These are phyloP conservation scores for Nixonia krombeini DNA, from an alignment of 1,140 invertebrate genomes.

Conservation along the genomic window DNA sequence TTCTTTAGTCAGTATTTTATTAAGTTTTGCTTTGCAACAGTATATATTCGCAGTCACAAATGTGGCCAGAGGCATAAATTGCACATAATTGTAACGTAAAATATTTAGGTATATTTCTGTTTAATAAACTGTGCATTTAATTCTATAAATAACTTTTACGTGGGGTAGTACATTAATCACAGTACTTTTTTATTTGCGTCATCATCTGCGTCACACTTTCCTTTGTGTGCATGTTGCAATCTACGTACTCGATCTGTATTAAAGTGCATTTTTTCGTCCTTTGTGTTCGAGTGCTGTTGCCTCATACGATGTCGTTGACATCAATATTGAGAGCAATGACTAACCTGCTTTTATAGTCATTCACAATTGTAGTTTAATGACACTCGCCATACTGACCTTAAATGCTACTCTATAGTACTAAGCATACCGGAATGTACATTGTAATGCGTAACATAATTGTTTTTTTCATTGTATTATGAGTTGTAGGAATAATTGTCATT, in stretches of 20 bases:
- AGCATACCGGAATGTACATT: not conserved
- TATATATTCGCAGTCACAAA: too few species aligned
- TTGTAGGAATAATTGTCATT: not conserved
- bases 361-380: slow-evolving; percentile 42
- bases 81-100: too few species aligned
- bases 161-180: too few species aligned
- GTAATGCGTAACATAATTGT: too few species aligned
- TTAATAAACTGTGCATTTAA: too few species aligned
- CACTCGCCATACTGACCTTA: slow-evolving; percentile 28
- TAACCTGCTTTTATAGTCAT: slow-evolving; percentile 41
- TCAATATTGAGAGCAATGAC: slow-evolving; percentile 38
- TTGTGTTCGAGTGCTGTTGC: slow-evolving; percentile 20
- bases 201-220: slow-evolving; percentile 43
- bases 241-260: slow-evolving; percentile 29
- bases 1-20: too few species aligned
- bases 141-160: too few species aligned
- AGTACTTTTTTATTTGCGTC: too few species aligned
- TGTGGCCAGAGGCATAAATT: too few species aligned
- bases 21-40: too few species aligned
- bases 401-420: slow-evolving; percentile 20
- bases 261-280: slow-evolving; percentile 24
- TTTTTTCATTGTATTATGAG: too few species aligned
- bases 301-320: slow-evolving; percentile 41
- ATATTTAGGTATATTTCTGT: too few species aligned
- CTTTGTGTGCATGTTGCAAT: slow-evolving; percentile 27